Evolutionary conservation across 2,888 invertebrate species (phyloP), one percentile per base, ranked within the genome.

Genomic region (Embidobia sp.): DNA sequence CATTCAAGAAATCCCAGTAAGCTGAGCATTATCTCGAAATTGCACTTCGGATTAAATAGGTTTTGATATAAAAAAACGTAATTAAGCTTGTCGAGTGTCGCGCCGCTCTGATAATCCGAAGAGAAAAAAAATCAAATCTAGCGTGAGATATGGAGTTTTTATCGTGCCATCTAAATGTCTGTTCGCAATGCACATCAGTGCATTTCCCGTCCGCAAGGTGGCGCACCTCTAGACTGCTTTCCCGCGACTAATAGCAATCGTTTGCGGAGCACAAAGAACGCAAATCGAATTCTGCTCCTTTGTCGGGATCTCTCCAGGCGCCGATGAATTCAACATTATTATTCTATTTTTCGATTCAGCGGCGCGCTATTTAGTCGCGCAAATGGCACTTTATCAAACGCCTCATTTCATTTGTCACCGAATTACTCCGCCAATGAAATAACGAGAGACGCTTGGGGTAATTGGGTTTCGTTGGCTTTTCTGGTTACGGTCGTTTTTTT

Each of bases 381-480:
- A 76, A 76, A 76, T 69, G 63, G 69, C 64, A 69, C 63, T 76
- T 76, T 76, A 76, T 75, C 75, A 69, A 69, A 75, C 69, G 75
- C 69, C 75, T 75, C 75, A 69, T 75, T 75, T 75, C 75, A 75
- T 75, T 67, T 74, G 74, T 74, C 74, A 74, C 59, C 74, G 66
- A 61, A 74, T 74, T 74, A 74, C 66, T 66, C 15, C 31, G 37
- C 29, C 74, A 74, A 74, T 67, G 66, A 61, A 74, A 74, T 74
- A 74, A 74, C 74, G 74, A 66, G 74, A 66, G 61, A 61, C 37
- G 66, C 59, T 61, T 26, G 31, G 42, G 18, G 57, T 66, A 66
- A 74, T 66, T 67, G 67, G 53, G 61, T 67, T 75, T 67, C 67
- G 61, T 46, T 51, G 67, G 48, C 61, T 67, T 61, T 74, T 74